Conservation (phyloP, 2,888 invertebrate genomes). For the Lithophane ornitopus region DNA sequence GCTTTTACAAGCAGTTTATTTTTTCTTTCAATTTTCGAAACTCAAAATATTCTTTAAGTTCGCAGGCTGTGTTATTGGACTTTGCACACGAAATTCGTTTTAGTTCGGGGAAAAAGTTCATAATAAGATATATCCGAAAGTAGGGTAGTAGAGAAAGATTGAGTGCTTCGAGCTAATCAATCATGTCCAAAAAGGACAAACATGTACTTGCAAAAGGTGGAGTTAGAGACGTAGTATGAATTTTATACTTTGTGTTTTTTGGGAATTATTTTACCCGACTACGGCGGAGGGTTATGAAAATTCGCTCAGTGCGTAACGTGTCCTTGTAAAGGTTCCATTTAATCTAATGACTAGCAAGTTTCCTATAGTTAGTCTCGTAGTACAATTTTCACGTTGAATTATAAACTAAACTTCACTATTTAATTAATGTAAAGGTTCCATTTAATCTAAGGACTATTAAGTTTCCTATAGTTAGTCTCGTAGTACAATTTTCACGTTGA, state of each 20-base stretch:
- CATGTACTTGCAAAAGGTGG: slow-evolving; percentile 30
- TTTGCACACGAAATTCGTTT: slow-evolving; percentile 5
- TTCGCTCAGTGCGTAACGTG: neutral
- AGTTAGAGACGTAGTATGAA: slow-evolving; percentile 1
- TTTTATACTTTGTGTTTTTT: slow-evolving; percentile 22
- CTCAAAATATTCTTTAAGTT: neutral
- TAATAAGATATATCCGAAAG: slow-evolving; percentile 37
- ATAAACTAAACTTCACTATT: neutral
- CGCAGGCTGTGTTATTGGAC: neutral
- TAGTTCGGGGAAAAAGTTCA: slow-evolving; percentile 32
- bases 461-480: neutral
- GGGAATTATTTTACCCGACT: neutral
- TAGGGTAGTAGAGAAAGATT: slow-evolving; percentile 38
- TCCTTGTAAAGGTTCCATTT: neutral
- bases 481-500: neutral
- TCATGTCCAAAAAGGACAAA: slow-evolving; percentile 53
- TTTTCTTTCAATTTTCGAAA: neutral
- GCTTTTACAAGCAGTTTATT: neutral
- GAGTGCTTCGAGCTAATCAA: slow-evolving; percentile 51
- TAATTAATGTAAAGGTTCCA: neutral
- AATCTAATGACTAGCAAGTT: neutral
- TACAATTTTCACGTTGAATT: neutral
- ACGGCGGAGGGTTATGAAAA: too few species aligned
- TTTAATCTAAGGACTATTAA: neutral
- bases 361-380: neutral